Evolutionary conservation across 2,888 invertebrate species (phyloP), one percentile per base, ranked within the genome.

Genomic region (Ormyrus labotus): DNA sequence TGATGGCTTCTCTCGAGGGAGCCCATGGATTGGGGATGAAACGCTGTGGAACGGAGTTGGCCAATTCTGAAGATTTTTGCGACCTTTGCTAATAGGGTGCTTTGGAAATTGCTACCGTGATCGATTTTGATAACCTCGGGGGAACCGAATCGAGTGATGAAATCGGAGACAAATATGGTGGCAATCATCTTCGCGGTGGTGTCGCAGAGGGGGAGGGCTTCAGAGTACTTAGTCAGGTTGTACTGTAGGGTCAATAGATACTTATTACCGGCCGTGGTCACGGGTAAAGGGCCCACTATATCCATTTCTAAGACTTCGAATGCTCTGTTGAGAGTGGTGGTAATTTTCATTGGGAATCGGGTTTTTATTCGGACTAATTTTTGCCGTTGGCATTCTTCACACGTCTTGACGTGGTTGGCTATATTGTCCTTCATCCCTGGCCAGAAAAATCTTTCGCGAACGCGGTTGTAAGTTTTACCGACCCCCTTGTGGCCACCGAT

Each of bases 261-360:
- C 47, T 65, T 64, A 19, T 74, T 74, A 0, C 48, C 57, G 1
- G 13, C 9, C 2, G 5, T 10, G 4, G 73, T 74, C 0, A 74
- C n/a, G 0, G 57, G 55, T 0, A 74, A 8, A 1, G 57, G 64
- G 0, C 65, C 73, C 0, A 74, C 64, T 0, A 74, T 74, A 6
- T 65, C 65, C 55, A 74, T 74, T 48, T 74, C 55, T 4, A 74
- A 45, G n/a, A 9, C 57, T 55, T 64, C 0, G 65, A 57, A 57
- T 0, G 13, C 13, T 13, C 13, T 13, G 0, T 0, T 13, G 13
- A 0, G 13, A 13, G 13, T 13, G 13, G 64, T 72, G 10, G 72
- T 72, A 0, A 72, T 63, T 3, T 10, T n/a, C 64, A 72, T 72
- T 5, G 63, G 72, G 6, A 53, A 53, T 53, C 10, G 6, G 6